A percentile compares a stretch with the other conserved stretches of the same genome.
Conservation (phyloP, 2,797 vertebrate genomes). For the Argentina silus region DNA sequence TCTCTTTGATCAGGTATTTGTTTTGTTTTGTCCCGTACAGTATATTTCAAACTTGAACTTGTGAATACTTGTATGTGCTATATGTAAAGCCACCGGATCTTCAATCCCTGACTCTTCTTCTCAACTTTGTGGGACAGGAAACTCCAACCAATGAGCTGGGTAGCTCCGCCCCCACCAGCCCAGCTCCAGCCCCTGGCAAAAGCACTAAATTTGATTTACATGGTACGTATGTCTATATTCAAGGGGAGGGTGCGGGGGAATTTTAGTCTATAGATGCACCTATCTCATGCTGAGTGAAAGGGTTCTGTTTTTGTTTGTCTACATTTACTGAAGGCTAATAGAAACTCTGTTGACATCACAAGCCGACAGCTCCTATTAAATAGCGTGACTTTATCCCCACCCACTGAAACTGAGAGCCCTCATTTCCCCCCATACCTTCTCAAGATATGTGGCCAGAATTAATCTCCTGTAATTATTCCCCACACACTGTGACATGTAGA, state of each 20-base stretch:
- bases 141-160: conserved; percentile 91
- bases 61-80: background rate
- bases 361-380: conserved; percentile 29
- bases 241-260: no score
- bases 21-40: background rate
- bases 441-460: conserved; percentile 50
- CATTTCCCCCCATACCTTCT: conserved; percentile 35
- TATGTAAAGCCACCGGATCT: background rate
- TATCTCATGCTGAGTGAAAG: no score
- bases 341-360: conserved; percentile 30
- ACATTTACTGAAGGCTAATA: conserved; percentile 33
- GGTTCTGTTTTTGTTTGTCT: background rate
- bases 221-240: conserved; percentile 58
- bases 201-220: conserved; percentile 74
- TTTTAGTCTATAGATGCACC: no score
- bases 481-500: conserved; percentile 53
- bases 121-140: conserved; percentile 76
- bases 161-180: conserved; percentile 77
- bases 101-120: conserved; percentile 21
- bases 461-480: conserved; percentile 62
- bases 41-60: background rate
- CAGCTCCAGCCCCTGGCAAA: conserved; percentile 75
- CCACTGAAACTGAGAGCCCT: conserved; percentile 50
- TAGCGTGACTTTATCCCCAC: conserved; percentile 25
- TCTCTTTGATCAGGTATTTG: conserved; percentile 92